Percentiles rank a stretch among this genome's conserved stretches.
Evolutionary conservation across 2,797 vertebrate species (phyloP).

Genomic region (Hapalemur alaotrensis): DNA sequence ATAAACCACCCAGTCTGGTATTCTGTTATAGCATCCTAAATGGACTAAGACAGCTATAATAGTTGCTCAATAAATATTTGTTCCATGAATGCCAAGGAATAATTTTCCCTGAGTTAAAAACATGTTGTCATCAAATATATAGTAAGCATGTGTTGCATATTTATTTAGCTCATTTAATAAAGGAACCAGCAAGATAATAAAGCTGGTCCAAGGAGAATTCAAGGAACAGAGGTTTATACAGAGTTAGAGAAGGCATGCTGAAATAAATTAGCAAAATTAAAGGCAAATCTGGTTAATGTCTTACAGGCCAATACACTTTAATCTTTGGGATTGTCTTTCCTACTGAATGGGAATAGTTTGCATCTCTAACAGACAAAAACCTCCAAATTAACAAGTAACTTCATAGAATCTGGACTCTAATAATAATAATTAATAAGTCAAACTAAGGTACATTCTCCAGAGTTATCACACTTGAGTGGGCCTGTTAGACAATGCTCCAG

Average conservation of each 20-base stretch:
- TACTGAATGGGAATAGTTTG: neutral
- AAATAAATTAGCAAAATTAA: neutral
- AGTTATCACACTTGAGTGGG: neutral
- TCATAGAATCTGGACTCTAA: neutral
- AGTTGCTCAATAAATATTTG: neutral
- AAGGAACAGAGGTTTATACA: neutral
- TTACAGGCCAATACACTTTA: neutral
- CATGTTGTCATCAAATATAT: neutral
- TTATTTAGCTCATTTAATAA: neutral
- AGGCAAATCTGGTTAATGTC: neutral
- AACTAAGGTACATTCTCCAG: neutral
- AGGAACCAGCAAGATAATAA: neutral
- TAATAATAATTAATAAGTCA: neutral
- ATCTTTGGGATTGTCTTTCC: neutral
- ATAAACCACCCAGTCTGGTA: neutral
- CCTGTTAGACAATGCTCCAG: neutral
- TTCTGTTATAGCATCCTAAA: neutral
- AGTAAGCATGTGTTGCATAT: neutral
- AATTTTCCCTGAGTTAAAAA: conserved; percentile 36
- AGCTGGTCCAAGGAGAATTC: neutral
- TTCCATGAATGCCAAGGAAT: neutral
- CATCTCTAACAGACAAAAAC: neutral
- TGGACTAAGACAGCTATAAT: neutral
- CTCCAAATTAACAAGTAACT: neutral
- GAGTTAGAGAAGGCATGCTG: neutral